Base-by-base conservation (phyloP, 1,140 invertebrate species). In the Micrasema longulum region DNA sequence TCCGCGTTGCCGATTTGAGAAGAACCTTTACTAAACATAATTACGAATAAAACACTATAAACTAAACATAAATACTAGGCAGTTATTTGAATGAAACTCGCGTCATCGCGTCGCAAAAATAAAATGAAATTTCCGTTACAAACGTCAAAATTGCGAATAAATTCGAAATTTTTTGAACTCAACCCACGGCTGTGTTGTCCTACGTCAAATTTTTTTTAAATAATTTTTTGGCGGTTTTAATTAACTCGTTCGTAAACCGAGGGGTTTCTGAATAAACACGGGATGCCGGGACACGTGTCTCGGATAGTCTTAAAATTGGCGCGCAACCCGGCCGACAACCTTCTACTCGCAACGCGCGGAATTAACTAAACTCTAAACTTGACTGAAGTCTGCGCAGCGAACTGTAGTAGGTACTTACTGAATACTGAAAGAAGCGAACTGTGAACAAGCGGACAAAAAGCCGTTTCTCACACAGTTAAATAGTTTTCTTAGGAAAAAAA, bases 21-120 rank as follows among this genome's bases (percentile, higher is more conserved):
- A 22, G 43, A 63, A 50, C 52, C 48, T 23, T 53, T 70, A 1
- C 35, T 11, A 41, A 63, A 63, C 68, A 70, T 70, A 26, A 3
- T 45, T 7, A 20, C 41, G 10, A 22, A 22, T 16, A 14, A 31
- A 3, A 11, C 43, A 63, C 9, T 1, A 7, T 2, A n/a, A 26
- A 60, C 16, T n/a, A 47, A 47, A 63, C 7, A 10, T 14, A 9
- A 45, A 14, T 22, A 47, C 7, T 9, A 26, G 38, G 45, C 60
- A 31, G 9, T 47, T 22, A 22, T 62, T 22, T 36, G 2, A 14
- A 64, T 12, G 31, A 64, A 45, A 64, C 38, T 45, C 9, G 12
- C 20, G 11, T 26, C 60, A 64, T 64, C 60, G 26, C 60, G 60
- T 6, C 18, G 35, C 50, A 53, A 18, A n/a, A 7, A 16, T 60